phyloP scores from a whole-genome alignment of 2,797 vertebrate species.

The Oreochromis mossambicus region DNA sequence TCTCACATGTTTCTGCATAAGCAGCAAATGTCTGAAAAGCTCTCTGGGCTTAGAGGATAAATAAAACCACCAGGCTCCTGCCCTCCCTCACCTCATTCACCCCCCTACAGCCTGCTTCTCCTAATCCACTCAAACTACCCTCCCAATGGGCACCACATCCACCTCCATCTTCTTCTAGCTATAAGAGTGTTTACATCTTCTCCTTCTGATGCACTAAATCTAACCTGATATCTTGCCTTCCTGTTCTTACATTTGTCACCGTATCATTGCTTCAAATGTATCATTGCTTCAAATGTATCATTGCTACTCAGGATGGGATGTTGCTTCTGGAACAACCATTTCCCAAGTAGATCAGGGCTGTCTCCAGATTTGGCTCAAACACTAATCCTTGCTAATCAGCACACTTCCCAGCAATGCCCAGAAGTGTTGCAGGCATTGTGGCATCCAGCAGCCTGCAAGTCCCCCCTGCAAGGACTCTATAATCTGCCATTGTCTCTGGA shows the following conservation, averaged over 20 bases:
- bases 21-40: slow-evolving; percentile 63
- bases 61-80: slow-evolving; percentile 42
- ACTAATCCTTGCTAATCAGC: slow-evolving; percentile 69
- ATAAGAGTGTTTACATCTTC: neutral
- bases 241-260: slow-evolving; percentile 50
- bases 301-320: slow-evolving; percentile 27
- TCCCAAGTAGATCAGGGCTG: slow-evolving; percentile 36
- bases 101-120: neutral
- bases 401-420: slow-evolving; percentile 60
- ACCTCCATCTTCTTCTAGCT: neutral
- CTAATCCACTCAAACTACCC: neutral
- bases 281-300: slow-evolving; percentile 31
- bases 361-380: slow-evolving; percentile 45
- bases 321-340: slow-evolving; percentile 28
- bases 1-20: slow-evolving; percentile 50
- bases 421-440: slow-evolving; percentile 33
- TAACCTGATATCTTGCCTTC: neutral
- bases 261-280: slow-evolving; percentile 39
- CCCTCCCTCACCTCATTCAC: neutral
- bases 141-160: neutral
- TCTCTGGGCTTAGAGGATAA: slow-evolving; percentile 62
- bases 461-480: slow-evolving; percentile 24
- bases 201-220: neutral
- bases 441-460: slow-evolving; percentile 10
- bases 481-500: slow-evolving; percentile 59